Percentiles rank a stretch among this genome's conserved stretches.
These are phyloP conservation scores for Drosophila pectinifera DNA, from an alignment of 1,140 invertebrate species.

Conservation along the genomic window DNA sequence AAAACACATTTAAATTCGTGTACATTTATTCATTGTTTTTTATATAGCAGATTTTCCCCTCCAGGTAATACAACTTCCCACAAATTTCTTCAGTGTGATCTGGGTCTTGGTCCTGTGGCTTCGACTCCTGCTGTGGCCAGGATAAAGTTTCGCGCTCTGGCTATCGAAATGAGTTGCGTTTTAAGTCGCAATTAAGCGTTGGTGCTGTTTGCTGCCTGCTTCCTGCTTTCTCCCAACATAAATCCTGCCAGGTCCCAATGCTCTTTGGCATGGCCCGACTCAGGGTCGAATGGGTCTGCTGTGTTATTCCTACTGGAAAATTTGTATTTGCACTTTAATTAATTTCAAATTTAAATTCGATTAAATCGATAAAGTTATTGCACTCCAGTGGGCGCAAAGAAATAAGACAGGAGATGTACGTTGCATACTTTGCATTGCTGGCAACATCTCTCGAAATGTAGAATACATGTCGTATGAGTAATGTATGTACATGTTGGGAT, in stretches of 20 bases:
- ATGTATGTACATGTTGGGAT: background rate
- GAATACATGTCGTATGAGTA: background rate
- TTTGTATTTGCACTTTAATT: conserved; percentile 9
- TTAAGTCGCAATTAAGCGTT: conserved; percentile 75
- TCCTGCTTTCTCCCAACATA: conserved; percentile 9
- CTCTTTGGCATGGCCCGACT: conserved; percentile 1
- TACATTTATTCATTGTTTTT: too few species aligned
- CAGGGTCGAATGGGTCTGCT: conserved; percentile 11
- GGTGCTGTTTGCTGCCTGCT: conserved; percentile 39
- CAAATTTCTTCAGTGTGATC: background rate
- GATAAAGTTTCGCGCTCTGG: conserved; percentile 49
- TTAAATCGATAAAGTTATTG: background rate
- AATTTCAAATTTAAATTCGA: conserved; percentile 12
- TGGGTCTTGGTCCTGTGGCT: conserved; percentile 17
- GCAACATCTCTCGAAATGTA: background rate
- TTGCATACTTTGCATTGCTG: background rate
- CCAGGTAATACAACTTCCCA: too few species aligned
- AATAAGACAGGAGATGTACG: background rate
- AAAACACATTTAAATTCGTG: too few species aligned
- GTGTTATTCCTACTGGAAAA: conserved; percentile 12
- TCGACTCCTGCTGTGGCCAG: conserved; percentile 28
- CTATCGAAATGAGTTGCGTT: conserved; percentile 71
- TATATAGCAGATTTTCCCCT: too few species aligned
- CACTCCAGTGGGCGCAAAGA: background rate
- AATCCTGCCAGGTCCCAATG: background rate